A percentile compares a stretch with the other conserved stretches of the same genome.
Conservation (phyloP, 2,797 vertebrate genomes). For the Peromyscus eremicus region DNA sequence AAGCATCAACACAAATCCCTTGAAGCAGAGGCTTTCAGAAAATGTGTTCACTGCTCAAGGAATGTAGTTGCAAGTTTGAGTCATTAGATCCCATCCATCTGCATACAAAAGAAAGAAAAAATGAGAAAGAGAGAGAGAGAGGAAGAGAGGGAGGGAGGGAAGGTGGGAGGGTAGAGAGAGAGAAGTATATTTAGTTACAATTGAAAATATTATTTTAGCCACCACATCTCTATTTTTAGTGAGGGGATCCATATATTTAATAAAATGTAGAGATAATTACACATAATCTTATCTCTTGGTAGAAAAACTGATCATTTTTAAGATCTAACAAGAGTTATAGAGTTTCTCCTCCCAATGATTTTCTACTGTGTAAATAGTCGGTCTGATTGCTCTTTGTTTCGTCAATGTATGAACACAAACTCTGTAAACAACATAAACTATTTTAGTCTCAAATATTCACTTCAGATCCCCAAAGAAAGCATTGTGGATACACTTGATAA, state of each 20-base stretch:
- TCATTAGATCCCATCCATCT: conserved; percentile 56
- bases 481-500: neutral
- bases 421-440: neutral
- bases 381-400: neutral
- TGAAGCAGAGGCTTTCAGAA: conserved; percentile 64
- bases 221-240: neutral
- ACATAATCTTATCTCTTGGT: neutral
- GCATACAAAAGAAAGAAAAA: neutral
- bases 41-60: conserved; percentile 51
- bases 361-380: neutral
- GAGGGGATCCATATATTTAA: neutral
- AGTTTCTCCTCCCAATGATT: neutral
- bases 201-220: conserved; percentile 58
- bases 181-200: conserved; percentile 43
- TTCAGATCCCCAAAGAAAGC: neutral
- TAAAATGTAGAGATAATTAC: neutral
- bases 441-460: neutral
- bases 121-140: neutral
- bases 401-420: neutral
- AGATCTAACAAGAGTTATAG: neutral
- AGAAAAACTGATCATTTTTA: conserved; percentile 40
- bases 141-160: neutral
- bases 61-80: conserved; percentile 57
- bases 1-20: conserved; percentile 68
- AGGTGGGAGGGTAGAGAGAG: neutral